Evolutionary conservation across 1,140 invertebrate genomes (phyloP), one percentile per base, ranked within the genome.

Genomic region (Ctenoplectra terminalis): DNA sequence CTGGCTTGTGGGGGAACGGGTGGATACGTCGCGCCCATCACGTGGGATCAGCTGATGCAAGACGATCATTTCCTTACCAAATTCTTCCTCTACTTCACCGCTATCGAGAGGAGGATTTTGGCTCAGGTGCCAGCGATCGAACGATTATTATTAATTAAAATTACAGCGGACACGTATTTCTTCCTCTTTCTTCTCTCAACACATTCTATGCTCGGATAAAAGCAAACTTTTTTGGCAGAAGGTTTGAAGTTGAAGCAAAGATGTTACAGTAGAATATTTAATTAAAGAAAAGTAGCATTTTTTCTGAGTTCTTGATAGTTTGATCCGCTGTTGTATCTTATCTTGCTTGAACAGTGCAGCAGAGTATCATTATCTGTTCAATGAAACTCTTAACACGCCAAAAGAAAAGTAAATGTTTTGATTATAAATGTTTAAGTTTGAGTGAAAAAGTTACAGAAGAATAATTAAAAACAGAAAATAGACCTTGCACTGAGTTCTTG

Each of bases 21-120:
- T 0, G 89, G 87, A 8, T 91, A 92, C 63, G 72, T 89, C 6
- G 91, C 93, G 40, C 95, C 95, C 7, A 92, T 96, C 26, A 94
- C 95, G 61, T 97, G 96, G 95, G 95, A 96, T 26, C 97, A 98
- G 86, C 94, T 98, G 80, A 95, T 98, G 88, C 93, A 96, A 82
- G 97, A 99, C 89, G 97, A 98, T 81, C 94, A 96, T 80, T 99
- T 99, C 92, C 95, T 99, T 15, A 95, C 95, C 34, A 95, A 95
- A 81, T 98, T 99, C 94, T 98, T 99, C 94, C 94, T 96, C 23
- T 98, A 98, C 90, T 98, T 99, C 91, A 96, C 95, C 58, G 94
- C 97, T 0, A 95, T 94, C 60, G 98, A 99, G 85, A 94, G 97
- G 79, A 95, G 96, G 58, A 93, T 95, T 9, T 94, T 99, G 83